Evolutionary conservation across 2,113 vertebrate genomes (phyloP).

Genomic region (Tursiops truncatus): DNA sequence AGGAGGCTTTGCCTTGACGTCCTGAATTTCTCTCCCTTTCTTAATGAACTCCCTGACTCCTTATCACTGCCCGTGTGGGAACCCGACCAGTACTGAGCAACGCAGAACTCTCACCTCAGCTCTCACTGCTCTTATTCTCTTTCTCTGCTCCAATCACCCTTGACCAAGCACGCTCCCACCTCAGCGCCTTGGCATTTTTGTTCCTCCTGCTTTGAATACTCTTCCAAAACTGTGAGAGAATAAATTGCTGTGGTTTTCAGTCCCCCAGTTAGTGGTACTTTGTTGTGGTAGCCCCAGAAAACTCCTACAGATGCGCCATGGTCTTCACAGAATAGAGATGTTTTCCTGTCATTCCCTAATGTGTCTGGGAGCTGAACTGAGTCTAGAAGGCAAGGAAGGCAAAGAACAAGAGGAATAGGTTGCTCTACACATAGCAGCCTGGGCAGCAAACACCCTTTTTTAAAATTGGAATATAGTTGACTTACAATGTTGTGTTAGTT

Average conservation of each 20-base stretch:
- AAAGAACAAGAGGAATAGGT: background rate
- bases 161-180: background rate
- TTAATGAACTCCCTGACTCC: background rate
- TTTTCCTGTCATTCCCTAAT: background rate
- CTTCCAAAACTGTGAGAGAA: background rate
- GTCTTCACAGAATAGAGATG: background rate
- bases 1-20: no score
- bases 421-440: fast-evolving
- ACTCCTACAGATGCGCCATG: no score
- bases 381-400: background rate
- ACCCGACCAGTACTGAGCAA: background rate
- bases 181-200: background rate
- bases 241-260: background rate
- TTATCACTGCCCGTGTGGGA: background rate
- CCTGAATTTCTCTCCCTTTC: background rate
- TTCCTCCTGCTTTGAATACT: background rate
- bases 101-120: background rate
- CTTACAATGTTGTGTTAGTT: background rate
- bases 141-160: background rate
- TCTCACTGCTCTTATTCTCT: background rate
- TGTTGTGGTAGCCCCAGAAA: background rate
- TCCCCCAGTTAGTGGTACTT: background rate
- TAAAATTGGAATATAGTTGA: background rate
- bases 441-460: background rate
- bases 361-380: background rate